These are phyloP conservation scores for Oryzaephilus surinamensis DNA, from an alignment of 1,140 invertebrate species.

Conservation along the genomic window DNA sequence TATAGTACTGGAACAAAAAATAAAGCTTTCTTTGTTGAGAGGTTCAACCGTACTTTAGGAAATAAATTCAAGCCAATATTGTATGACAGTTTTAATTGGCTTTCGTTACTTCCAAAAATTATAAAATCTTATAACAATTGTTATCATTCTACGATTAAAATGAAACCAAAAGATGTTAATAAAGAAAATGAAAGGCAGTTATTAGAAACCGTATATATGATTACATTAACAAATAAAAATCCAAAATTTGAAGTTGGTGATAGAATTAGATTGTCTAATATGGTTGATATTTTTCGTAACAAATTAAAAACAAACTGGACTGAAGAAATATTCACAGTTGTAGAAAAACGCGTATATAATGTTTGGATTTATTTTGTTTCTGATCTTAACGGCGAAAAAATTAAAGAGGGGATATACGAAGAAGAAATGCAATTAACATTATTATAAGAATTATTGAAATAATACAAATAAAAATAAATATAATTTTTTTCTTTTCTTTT, in stretches of 20 bases:
- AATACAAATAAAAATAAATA: constrained; percentile 9
- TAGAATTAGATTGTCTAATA: constrained; percentile 10
- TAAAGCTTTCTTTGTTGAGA: constrained; percentile 19
- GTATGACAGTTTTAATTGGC: constrained; percentile 26
- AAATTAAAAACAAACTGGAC: constrained; percentile 13
- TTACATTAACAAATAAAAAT: constrained; percentile 5
- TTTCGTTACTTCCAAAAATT: constrained; percentile 3
- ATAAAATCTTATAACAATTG: constrained; percentile 4
- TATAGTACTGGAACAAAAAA: constrained; percentile 15
- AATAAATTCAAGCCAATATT: constrained; percentile 31
- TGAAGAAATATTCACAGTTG: constrained; percentile 11
- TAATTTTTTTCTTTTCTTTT: constrained; percentile 6
- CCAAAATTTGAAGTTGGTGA: constrained; percentile 10
- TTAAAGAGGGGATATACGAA: constrained; percentile 9
- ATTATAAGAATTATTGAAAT: constrained; percentile 10
- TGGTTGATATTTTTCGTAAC: constrained; percentile 10
- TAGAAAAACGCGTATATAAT: constrained; percentile 9
- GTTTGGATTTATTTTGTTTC: constrained; percentile 11
- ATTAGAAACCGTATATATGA: constrained; percentile 6
- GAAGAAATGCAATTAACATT: constrained; percentile 7
- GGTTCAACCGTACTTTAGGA: constrained; percentile 29
- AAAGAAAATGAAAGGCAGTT: constrained; percentile 9
- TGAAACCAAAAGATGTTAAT: constrained; percentile 6
- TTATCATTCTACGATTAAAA: constrained; percentile 6
- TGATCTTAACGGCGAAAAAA: constrained; percentile 9